A percentile compares a stretch with the other conserved stretches of the same genome.
Conservation (phyloP, 1,140 invertebrate species). For the Drosophila novamexicana region DNA sequence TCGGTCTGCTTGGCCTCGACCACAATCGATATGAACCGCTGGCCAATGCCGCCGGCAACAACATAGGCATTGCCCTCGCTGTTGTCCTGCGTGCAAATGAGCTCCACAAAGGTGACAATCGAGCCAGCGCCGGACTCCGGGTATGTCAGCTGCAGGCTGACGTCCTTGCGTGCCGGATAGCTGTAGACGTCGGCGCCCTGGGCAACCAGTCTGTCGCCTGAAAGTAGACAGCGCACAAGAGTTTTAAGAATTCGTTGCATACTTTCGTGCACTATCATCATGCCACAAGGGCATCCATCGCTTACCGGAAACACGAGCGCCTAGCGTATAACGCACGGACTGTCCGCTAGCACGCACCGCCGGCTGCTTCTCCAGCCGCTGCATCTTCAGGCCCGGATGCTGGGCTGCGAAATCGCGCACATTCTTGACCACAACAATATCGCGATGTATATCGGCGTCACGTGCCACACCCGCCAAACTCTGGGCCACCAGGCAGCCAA, state of each 20-base stretch:
- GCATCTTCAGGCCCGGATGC: conserved; percentile 62
- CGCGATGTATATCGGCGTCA: conserved; percentile 21
- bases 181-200: conserved; percentile 62
- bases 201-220: conserved; percentile 71
- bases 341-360: conserved; percentile 11
- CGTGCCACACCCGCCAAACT: conserved; percentile 37
- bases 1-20: conserved; percentile 69
- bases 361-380: conserved; percentile 43
- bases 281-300: not conserved
- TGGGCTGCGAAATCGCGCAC: conserved; percentile 58
- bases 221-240: conserved; percentile 44
- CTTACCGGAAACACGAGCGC: conserved; percentile 64
- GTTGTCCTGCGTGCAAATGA: conserved; percentile 70
- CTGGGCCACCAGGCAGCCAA: conserved; percentile 52
- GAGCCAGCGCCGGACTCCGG: conserved; percentile 61
- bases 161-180: conserved; percentile 61
- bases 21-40: conserved; percentile 73
- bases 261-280: conserved; percentile 1
- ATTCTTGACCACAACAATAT: conserved; percentile 62
- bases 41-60: conserved; percentile 76
- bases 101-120: conserved; percentile 68
- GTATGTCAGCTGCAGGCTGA: conserved; percentile 72
- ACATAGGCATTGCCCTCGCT: conserved; percentile 73
- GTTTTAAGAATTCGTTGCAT: conserved; percentile 10
- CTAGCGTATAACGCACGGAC: conserved; percentile 61